Percentiles rank a stretch among this genome's conserved stretches.
Evolutionary conservation across 2,888 invertebrate genomes (phyloP).

Genomic region (Drosophila cracens): DNA sequence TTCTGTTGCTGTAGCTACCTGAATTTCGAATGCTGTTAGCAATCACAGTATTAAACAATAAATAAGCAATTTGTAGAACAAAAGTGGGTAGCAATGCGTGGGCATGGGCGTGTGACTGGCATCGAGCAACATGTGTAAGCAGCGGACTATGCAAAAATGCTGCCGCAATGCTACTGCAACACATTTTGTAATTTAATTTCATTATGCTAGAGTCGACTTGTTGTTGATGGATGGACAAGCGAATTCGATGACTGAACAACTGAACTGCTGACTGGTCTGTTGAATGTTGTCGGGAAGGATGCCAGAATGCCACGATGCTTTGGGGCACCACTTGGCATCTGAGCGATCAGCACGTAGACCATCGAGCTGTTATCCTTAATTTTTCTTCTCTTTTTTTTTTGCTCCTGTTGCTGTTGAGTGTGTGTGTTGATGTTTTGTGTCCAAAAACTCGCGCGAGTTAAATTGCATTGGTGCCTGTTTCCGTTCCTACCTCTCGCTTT

Average conservation of each 20-base stretch:
- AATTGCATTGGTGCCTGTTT: conserved; percentile 60
- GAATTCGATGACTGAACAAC: conserved; percentile 29
- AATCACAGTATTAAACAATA: conserved; percentile 79
- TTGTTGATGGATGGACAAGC: conserved; percentile 41
- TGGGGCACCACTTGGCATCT: conserved; percentile 47
- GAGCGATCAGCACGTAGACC: conserved; percentile 39
- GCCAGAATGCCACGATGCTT: conserved; percentile 23
- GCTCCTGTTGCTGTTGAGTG: conserved; percentile 3
- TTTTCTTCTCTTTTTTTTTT: background rate
- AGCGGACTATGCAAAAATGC: conserved; percentile 57
- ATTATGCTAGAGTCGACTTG: conserved; percentile 60
- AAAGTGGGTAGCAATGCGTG: conserved; percentile 14
- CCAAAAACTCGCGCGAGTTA: conserved; percentile 45
- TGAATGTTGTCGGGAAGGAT: conserved; percentile 21
- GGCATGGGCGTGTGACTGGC: conserved; percentile 5
- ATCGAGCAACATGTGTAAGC: conserved; percentile 17
- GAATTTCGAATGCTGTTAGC: conserved; percentile 69
- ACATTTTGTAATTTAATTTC: conserved; percentile 79
- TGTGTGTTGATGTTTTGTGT: conserved; percentile 36
- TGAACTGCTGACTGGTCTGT: conserved; percentile 21
- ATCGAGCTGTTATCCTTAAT: conserved; percentile 33
- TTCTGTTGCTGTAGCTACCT: conserved; percentile 19
- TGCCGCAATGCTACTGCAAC: conserved; percentile 37
- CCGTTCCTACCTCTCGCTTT: conserved; percentile 3
- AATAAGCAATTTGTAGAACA: conserved; percentile 77